Base-by-base conservation (phyloP, 2,888 invertebrate genomes). In the Osmoderma eremita region DNA sequence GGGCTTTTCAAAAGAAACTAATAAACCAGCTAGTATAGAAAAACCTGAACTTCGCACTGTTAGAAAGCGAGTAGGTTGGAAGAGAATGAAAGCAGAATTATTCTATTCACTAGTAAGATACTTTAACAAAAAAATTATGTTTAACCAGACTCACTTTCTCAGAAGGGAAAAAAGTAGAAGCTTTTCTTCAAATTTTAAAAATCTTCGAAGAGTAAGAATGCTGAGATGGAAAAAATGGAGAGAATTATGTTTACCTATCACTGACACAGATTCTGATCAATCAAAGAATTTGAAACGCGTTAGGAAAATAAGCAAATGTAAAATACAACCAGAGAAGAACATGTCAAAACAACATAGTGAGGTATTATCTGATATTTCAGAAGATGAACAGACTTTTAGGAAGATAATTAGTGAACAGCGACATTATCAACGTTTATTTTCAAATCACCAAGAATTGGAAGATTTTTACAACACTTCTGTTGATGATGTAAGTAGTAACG, bases 191-290 rank as follows among this genome's bases (percentile, higher is more conserved):
- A 45, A 48, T 45, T 64, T 42, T 42, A 64, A 45, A 53, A 51
- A 18, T 41, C 24, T 30, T 1, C 51, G 64, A 64, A 51, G 39
- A 8, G n/a, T 24, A 30, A 51, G 53, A 39, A 64, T 64, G 64
- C n/a, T 64, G 13, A 53, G 51, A 30, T 64, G 64, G 64, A 64
- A 51, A 42, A 42, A 24, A 39, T 24, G 53, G 17, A 53, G 64
- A 42, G 64, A 64, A 30, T 10, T 53, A 8, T 53, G 22, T 41
- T 38, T 53, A n/a, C 30, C 53, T 24, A 53, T 12, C 45, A 64
- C 64, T 30, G 64, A 64, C 15, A 64, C 64, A 51, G 64, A 64
- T 45, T 64, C 64, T n/a, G 64, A 64, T 30, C 30, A 42, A 5
- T 41, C 51, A 17, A 63, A n/a, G 17, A 64, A 18, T n/a, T 15